Evolutionary conservation across 2,888 invertebrate species (phyloP).

Genomic region (Apotomis betuletana): DNA sequence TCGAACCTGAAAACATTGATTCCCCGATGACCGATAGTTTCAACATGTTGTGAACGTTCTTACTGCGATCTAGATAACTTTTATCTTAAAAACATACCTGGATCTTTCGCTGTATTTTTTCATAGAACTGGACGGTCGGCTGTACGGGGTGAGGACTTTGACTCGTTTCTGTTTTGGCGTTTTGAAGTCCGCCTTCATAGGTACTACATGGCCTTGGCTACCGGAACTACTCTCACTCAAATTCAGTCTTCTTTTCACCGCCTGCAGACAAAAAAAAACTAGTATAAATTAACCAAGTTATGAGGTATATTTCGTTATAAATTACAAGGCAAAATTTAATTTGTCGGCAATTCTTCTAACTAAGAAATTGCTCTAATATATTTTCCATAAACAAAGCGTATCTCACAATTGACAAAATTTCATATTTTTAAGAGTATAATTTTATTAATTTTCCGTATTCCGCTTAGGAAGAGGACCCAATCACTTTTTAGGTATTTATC

Average conservation of each 20-base stretch:
- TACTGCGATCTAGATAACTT: background rate
- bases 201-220: slow-evolving; percentile 84
- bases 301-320: background rate
- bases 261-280: slow-evolving; percentile 61
- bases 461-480: too few species aligned
- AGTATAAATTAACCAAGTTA: background rate
- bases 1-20: slow-evolving; percentile 87
- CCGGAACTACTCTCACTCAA: slow-evolving; percentile 85
- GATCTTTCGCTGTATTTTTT: slow-evolving; percentile 82
- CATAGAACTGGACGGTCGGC: slow-evolving; percentile 82
- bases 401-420: too few species aligned
- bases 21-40: slow-evolving; percentile 25
- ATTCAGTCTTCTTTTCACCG: slow-evolving; percentile 93
- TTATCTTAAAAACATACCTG: slow-evolving; percentile 63
- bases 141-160: slow-evolving; percentile 77
- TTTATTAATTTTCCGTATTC: too few species aligned
- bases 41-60: background rate
- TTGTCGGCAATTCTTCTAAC: background rate
- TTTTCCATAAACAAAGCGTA: too few species aligned
- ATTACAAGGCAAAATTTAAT: background rate
- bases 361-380: background rate
- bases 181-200: slow-evolving; percentile 86
- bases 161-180: slow-evolving; percentile 84
- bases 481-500: too few species aligned
- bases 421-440: too few species aligned